A percentile compares a stretch with the other conserved stretches of the same genome.
These are phyloP conservation scores for Apodemus sylvaticus DNA, from an alignment of 2,113 vertebrate genomes.

Conservation along the genomic window DNA sequence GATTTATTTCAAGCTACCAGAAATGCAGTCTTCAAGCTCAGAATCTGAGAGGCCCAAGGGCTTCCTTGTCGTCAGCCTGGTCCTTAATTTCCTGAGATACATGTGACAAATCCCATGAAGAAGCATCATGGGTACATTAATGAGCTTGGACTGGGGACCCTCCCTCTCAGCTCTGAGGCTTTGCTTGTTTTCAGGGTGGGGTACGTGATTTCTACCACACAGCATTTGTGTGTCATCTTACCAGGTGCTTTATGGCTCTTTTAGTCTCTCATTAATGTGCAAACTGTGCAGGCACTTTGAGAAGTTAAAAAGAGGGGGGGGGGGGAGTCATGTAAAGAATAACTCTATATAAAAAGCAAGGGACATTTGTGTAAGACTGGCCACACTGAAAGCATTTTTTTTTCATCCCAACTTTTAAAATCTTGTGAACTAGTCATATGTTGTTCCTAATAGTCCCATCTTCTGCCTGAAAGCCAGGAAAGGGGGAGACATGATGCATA, in stretches of 20 bases:
- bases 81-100: neutral
- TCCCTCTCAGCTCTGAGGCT: neutral
- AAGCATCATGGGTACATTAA: fast-evolving
- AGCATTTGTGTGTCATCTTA: fast-evolving
- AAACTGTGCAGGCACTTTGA: neutral
- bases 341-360: neutral
- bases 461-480: neutral
- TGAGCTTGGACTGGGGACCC: neutral
- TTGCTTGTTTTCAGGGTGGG: neutral
- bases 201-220: fast-evolving
- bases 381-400: fast-evolving
- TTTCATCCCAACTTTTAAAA: neutral
- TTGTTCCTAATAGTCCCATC: neutral
- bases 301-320: neutral
- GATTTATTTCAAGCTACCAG: neutral
- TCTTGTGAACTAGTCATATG: neutral
- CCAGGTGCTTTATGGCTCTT: neutral
- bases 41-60: neutral
- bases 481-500: neutral
- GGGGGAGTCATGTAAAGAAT: neutral
- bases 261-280: neutral
- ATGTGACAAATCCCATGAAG: neutral
- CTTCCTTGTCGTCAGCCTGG: neutral
- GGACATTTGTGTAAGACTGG: neutral
- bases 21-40: neutral